These are phyloP conservation scores for Athene noctua DNA, from an alignment of 2,113 vertebrate species.

Conservation along the genomic window DNA sequence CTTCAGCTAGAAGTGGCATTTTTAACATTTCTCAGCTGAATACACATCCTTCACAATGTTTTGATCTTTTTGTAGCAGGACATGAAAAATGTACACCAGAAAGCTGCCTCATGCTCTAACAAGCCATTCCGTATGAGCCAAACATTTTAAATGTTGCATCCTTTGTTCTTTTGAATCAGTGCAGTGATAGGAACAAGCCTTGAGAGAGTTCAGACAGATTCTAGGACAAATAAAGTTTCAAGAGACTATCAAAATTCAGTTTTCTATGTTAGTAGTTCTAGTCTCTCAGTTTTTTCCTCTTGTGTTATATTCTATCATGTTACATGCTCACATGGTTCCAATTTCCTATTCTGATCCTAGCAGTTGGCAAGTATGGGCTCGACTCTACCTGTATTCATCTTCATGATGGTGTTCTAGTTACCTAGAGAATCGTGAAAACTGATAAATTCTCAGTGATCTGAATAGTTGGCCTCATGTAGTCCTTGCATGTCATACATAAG, in stretches of 20 bases:
- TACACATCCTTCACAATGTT: neutral
- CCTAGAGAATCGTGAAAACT: neutral
- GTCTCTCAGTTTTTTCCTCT: neutral
- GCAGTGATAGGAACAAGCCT: neutral
- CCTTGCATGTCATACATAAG: neutral
- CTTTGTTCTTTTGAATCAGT: neutral
- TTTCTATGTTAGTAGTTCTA: neutral
- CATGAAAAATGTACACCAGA: neutral
- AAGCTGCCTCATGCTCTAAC: conserved; percentile 11
- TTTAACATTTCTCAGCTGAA: conserved; percentile 33
- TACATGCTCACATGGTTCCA: neutral
- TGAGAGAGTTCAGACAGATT: neutral
- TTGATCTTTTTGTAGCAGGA: conserved; percentile 29
- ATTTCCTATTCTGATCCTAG: neutral
- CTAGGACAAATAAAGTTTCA: neutral
- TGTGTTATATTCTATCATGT: neutral
- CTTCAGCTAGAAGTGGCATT: neutral
- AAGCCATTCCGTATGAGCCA: neutral
- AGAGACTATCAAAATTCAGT: neutral
- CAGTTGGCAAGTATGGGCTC: neutral
- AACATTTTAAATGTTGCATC: neutral
- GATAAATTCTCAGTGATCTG: neutral
- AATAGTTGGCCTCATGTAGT: neutral
- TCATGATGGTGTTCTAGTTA: neutral
- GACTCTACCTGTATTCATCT: neutral